A percentile compares a stretch with the other conserved stretches of the same genome.
These are phyloP conservation scores for Chiroxiphia lanceolata DNA, from an alignment of 2,797 vertebrate species.

Conservation along the genomic window DNA sequence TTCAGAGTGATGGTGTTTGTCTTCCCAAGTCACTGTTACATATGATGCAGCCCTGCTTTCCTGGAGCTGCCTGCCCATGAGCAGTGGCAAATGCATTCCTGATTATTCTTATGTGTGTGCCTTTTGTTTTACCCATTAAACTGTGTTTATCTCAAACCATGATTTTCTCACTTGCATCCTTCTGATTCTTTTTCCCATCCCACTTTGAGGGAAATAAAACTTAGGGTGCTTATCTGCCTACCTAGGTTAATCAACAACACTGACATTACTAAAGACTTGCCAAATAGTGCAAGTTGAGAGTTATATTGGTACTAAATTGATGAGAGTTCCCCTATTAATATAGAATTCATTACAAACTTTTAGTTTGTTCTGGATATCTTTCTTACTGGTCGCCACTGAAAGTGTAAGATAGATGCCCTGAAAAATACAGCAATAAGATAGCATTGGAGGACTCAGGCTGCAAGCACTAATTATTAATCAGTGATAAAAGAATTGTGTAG, in stretches of 20 bases:
- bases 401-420: background rate
- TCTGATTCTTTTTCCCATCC: background rate
- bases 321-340: background rate
- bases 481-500: background rate
- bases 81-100: background rate
- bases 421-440: background rate
- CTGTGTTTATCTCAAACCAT: background rate
- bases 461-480: background rate
- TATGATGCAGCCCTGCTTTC: background rate
- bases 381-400: background rate
- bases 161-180: background rate
- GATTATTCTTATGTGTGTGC: background rate
- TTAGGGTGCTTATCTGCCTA: background rate
- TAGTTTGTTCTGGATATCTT: background rate
- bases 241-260: background rate
- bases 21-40: background rate
- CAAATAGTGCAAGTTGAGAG: background rate
- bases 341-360: background rate
- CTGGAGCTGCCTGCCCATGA: fast-evolving
- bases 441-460: background rate
- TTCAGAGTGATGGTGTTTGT: fast-evolving
- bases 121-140: background rate
- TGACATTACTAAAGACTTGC: background rate
- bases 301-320: background rate
- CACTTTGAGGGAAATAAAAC: background rate